Evolutionary conservation across 2,113 vertebrate genomes (phyloP), one percentile per base, ranked within the genome.

Genomic region (Romanogobio albipinnatus): DNA sequence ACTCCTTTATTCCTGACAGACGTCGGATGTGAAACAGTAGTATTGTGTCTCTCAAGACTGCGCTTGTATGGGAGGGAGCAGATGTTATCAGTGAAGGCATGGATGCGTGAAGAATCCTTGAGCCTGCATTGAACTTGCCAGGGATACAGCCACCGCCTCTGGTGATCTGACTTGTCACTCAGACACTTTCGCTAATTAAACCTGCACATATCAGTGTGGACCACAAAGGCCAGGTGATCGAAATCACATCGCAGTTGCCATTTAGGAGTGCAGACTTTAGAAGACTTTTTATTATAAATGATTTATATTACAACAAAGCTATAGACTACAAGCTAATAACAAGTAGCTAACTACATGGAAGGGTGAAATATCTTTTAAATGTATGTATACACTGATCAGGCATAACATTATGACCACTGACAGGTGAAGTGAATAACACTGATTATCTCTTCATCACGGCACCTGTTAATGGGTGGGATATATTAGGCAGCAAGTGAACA

Each of bases 1-100:
- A 45, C 59, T 70, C 49, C 70, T 78, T 76, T 19, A 64, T 61
- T 70, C 62, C 53, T 85, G 83, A 85, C 83, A 79, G 75, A 79
- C 83, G 33, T 70, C 61, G 36, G 76, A 79, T 33, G 84, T 85
- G 84, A 85, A 85, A 85, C 84, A 78, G 62, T 85, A 79, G 76
- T 79, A 47, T 76, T 85, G 47, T 70, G 83, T 85, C 76, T 66
- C 74, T 77, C 47, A 56, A 78, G 61, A 43, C 62, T 79, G 76
- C 62, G 9, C 76, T 56, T 58, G 83, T 53, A 49, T 62, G 73
- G 59, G 74, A 58, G 73, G 45, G 47, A 29, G 33, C 49, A 71
- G 84, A 85, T 85, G 47, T 14, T 71, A 85, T 85, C 61, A 43
- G 29, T 15, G 36, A 2, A 58, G 22, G 45, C 83, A 78, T 51